Conservation (phyloP, 2,888 invertebrate species). For the Hydrotaea diabolus region DNA sequence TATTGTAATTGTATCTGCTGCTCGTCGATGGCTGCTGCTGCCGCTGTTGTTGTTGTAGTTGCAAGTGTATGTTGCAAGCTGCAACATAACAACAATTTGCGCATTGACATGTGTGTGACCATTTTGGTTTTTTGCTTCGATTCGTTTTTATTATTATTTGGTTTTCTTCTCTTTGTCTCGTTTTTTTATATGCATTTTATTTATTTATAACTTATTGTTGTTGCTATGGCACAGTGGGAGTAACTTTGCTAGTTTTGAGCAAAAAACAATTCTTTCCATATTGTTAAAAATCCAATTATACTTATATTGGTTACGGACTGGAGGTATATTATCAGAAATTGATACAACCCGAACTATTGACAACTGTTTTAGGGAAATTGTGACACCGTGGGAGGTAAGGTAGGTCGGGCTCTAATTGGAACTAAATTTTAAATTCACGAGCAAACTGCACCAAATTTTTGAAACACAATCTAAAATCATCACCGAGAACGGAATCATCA, state of each 20-base stretch:
- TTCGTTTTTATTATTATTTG: constrained; percentile 17
- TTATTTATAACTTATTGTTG: constrained; percentile 10
- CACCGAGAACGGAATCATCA: too few relatives aligned
- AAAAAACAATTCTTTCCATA: too few relatives aligned
- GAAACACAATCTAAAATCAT: too few relatives aligned
- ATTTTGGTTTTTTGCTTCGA: constrained; percentile 72
- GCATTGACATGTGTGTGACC: constrained; percentile 71
- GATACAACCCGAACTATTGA: too few relatives aligned
- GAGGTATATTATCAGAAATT: too few relatives aligned
- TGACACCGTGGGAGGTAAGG: too few relatives aligned
- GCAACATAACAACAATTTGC: constrained; percentile 60
- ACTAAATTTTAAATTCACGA: too few relatives aligned
- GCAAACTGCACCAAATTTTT: too few relatives aligned
- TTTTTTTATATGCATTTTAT: not conserved
- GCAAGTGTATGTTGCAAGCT: constrained; percentile 60
- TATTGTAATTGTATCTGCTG: constrained; percentile 21
- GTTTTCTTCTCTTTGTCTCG: constrained; percentile 65
- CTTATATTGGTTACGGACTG: too few relatives aligned
- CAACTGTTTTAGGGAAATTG: too few relatives aligned
- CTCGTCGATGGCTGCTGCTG: not conserved
- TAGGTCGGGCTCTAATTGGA: too few relatives aligned
- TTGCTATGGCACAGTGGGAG: not conserved
- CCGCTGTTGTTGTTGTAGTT: constrained; percentile 27
- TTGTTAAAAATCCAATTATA: too few relatives aligned
- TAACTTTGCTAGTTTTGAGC: not conserved